These are phyloP conservation scores for Pteropus alecto DNA, from an alignment of 2,113 vertebrate species.

Conservation along the genomic window DNA sequence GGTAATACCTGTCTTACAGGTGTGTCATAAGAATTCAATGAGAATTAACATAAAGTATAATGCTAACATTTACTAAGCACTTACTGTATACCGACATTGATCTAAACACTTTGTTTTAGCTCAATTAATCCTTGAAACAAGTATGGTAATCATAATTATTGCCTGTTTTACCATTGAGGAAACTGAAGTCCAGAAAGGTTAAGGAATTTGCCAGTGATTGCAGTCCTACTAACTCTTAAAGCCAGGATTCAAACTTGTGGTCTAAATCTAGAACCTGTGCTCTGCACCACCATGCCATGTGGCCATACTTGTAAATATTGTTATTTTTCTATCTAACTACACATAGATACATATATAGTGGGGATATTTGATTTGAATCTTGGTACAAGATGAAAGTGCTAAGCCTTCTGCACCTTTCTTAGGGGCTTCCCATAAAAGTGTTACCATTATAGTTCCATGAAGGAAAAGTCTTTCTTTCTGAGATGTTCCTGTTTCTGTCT, in stretches of 20 bases:
- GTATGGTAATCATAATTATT: neutral
- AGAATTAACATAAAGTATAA: neutral
- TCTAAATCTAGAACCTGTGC: neutral
- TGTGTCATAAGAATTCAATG: neutral
- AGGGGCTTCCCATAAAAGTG: neutral
- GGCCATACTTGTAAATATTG: neutral
- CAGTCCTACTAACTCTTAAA: neutral
- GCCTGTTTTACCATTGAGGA: neutral
- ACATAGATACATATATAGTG: neutral
- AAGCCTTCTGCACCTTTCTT: neutral
- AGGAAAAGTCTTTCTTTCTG: neutral
- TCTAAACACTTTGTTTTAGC: neutral
- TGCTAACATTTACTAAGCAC: neutral
- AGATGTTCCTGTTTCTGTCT: neutral
- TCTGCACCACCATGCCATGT: neutral
- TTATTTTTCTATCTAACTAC: neutral
- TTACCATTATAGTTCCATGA: neutral
- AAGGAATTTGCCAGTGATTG: neutral
- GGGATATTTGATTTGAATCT: neutral
- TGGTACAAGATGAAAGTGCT: neutral
- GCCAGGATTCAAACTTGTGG: neutral
- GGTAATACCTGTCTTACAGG: neutral
- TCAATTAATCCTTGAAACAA: neutral
- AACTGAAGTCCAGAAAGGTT: neutral
- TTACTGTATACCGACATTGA: neutral